These are phyloP conservation scores for Drosophila atripex DNA, from an alignment of 2,888 invertebrate genomes.

Conservation along the genomic window DNA sequence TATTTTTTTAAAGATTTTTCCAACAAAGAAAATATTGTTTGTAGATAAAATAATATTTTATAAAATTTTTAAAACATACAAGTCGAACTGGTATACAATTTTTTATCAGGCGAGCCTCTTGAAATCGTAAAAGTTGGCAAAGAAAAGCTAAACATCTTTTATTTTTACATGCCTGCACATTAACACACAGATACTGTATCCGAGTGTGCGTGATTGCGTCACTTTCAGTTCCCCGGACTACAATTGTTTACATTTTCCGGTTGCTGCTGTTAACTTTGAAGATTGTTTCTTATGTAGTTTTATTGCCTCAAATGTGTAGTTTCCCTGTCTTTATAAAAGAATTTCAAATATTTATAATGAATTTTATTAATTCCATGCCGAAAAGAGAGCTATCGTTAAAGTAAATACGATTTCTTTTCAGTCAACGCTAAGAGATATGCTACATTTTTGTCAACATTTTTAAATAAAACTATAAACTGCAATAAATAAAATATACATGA, in stretches of 20 bases:
- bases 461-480: neutral
- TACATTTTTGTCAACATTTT: neutral
- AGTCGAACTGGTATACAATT: too few species aligned
- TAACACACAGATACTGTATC: neutral
- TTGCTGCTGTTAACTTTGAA: conserved; percentile 15
- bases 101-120: conserved; percentile 1
- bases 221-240: conserved; percentile 7
- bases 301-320: neutral
- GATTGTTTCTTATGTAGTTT: conserved; percentile 8
- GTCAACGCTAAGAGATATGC: neutral
- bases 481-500: too few species aligned
- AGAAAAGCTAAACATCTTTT: neutral
- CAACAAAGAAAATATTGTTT: neutral
- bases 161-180: conserved; percentile 5
- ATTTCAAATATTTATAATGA: neutral
- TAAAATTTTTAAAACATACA: too few species aligned
- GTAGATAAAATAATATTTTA: neutral
- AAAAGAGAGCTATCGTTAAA: conserved; percentile 3
- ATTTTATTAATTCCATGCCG: neutral
- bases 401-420: neutral
- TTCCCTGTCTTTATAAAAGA: neutral
- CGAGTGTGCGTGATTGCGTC: conserved; percentile 28
- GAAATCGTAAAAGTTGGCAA: conserved; percentile 1
- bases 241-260: conserved; percentile 30
- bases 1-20: too few species aligned